phyloP scores from a whole-genome alignment of 2,888 invertebrate species.

The Caradrina kadenii region DNA sequence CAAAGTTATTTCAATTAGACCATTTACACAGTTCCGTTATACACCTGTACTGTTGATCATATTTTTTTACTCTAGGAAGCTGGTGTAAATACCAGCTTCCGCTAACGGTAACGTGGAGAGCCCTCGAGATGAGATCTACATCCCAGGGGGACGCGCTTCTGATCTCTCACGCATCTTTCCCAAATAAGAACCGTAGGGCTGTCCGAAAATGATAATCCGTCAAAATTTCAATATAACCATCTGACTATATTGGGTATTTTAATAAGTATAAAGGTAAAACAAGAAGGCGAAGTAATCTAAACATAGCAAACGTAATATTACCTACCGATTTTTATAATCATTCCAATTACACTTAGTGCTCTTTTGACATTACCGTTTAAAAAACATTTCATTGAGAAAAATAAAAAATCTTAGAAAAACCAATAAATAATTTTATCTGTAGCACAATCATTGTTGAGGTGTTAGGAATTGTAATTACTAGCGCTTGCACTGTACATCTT shows the following conservation, averaged over 20 bases:
- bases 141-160: conserved; percentile 72
- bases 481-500: conserved; percentile 18
- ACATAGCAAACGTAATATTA: not conserved
- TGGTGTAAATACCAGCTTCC: conserved; percentile 75
- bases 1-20: too few species aligned
- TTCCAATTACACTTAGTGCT: not conserved
- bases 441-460: conserved; percentile 26
- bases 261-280: not conserved
- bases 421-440: conserved; percentile 3
- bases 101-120: conserved; percentile 69
- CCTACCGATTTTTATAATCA: not conserved
- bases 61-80: conserved; percentile 50
- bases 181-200: conserved; percentile 69
- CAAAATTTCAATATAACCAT: too few species aligned
- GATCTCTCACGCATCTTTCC: conserved; percentile 61
- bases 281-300: not conserved
- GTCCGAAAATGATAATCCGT: conserved; percentile 34
- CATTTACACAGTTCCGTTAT: conserved; percentile 43
- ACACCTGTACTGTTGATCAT: conserved; percentile 60
- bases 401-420: not conserved
- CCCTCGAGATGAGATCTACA: conserved; percentile 70
- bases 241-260: too few species aligned
- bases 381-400: not conserved
- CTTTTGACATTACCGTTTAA: not conserved
- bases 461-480: conserved; percentile 27